Percentiles rank a stretch among this genome's conserved stretches.
phyloP scores from a whole-genome alignment of 2,113 vertebrate genomes.

The Dicaeum eximium region DNA sequence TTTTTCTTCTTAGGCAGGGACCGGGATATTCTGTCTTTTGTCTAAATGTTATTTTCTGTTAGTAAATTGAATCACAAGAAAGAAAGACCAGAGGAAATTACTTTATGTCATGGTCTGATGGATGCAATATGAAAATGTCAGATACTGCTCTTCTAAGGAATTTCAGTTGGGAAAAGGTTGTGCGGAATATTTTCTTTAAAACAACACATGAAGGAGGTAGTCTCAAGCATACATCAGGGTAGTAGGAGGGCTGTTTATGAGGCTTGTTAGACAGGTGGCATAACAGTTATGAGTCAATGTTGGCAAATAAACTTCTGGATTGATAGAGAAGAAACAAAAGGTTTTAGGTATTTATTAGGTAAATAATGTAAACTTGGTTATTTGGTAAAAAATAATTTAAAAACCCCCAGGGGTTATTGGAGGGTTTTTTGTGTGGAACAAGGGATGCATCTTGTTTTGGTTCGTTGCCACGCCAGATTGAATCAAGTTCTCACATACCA shows the following conservation, averaged over 20 bases:
- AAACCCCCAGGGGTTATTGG: accelerated
- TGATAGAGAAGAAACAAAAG: neutral
- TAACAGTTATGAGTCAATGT: neutral
- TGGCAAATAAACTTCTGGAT: neutral
- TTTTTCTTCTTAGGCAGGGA: neutral
- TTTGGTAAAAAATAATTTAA: neutral
- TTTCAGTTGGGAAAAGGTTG: neutral
- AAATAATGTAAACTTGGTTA: neutral
- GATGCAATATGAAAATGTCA: neutral
- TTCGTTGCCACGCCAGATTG: neutral
- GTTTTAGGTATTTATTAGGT: neutral
- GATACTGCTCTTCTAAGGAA: neutral
- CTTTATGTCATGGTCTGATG: neutral
- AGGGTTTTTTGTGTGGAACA: accelerated
- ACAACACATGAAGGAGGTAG: neutral
- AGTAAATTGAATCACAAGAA: neutral
- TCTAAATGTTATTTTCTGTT: neutral
- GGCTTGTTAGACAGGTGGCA: neutral
- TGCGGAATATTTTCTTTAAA: neutral
- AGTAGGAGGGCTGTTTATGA: neutral
- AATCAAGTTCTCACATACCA: neutral
- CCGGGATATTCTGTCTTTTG: neutral
- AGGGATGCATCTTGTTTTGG: neutral
- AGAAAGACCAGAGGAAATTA: neutral
- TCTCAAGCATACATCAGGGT: neutral